These are phyloP conservation scores for Varecia variegata DNA, from an alignment of 2,797 vertebrate genomes.

Conservation along the genomic window DNA sequence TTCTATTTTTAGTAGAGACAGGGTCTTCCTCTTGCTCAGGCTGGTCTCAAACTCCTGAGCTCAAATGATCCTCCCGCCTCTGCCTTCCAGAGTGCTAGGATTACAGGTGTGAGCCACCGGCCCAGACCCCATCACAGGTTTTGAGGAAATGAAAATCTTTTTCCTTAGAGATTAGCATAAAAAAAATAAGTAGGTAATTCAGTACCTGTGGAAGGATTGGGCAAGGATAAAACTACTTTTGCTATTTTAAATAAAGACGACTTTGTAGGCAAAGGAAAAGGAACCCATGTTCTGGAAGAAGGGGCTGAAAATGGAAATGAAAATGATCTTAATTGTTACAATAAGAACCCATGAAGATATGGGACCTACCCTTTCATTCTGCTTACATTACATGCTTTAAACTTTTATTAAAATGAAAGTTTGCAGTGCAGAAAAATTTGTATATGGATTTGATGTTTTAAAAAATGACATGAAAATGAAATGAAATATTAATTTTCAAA, in stretches of 20 bases:
- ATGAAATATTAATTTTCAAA: slow-evolving; percentile 53
- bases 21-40: no score
- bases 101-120: no score
- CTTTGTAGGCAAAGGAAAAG: not conserved
- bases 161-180: not conserved
- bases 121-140: not conserved
- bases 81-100: no score
- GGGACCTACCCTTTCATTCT: not conserved
- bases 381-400: not conserved
- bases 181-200: not conserved
- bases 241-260: not conserved
- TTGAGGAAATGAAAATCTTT: not conserved
- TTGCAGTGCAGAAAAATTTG: not conserved
- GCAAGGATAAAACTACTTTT: not conserved
- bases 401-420: slow-evolving; percentile 37
- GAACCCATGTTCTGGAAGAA: not conserved
- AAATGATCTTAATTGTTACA: not conserved
- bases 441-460: slow-evolving; percentile 9
- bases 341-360: not conserved
- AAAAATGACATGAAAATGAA: not conserved
- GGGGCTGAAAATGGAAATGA: not conserved
- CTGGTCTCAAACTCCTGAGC: no score
- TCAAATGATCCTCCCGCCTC: no score
- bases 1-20: no score
- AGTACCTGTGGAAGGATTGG: not conserved